These are phyloP conservation scores for Drosophila neocordata DNA, from an alignment of 1,140 invertebrate species.

Conservation along the genomic window DNA sequence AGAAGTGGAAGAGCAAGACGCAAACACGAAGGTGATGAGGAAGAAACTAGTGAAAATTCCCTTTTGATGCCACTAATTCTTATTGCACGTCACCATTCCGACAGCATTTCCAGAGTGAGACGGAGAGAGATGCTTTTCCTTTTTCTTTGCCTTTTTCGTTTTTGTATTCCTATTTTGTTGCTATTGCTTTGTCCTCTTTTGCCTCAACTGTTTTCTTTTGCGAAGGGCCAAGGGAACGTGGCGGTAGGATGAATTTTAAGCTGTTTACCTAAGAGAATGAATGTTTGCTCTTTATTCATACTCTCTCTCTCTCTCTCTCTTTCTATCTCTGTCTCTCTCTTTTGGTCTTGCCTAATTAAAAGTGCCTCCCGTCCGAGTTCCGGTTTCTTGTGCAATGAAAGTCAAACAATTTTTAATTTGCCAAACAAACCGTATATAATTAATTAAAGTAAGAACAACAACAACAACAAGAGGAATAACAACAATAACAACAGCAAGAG, in stretches of 20 bases:
- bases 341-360: constrained; percentile 10
- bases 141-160: not conserved
- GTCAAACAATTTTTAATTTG: constrained; percentile 21
- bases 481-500: not conserved
- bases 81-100: constrained; percentile 65
- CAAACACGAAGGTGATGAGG: too few species aligned
- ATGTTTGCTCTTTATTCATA: not conserved
- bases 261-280: constrained; percentile 54
- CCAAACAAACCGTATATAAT: constrained; percentile 21
- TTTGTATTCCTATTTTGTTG: not conserved
- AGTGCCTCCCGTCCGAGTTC: constrained; percentile 11
- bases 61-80: constrained; percentile 60
- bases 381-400: constrained; percentile 22
- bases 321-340: not conserved
- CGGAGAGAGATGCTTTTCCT: too few species aligned
- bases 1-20: too few species aligned
- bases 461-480: not conserved
- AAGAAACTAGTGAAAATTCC: constrained; percentile 30
- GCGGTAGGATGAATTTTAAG: constrained; percentile 48
- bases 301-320: not conserved
- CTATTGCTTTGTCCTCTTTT: constrained; percentile 15
- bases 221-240: too few species aligned
- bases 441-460: constrained; percentile 12
- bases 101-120: constrained; percentile 42
- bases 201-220: constrained; percentile 38